phyloP scores from a whole-genome alignment of 2,113 vertebrate genomes.

The Hiodon alosoides region DNA sequence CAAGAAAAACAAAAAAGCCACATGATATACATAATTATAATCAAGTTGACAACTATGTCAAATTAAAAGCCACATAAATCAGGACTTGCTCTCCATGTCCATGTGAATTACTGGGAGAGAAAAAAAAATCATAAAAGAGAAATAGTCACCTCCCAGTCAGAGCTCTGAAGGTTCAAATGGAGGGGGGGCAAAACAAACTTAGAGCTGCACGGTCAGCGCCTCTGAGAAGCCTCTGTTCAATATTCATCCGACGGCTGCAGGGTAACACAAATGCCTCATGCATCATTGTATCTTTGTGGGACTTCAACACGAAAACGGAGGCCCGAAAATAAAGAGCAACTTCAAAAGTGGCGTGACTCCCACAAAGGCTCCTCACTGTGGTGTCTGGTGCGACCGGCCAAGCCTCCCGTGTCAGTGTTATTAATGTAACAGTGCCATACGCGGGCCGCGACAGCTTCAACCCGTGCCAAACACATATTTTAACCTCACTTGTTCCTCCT shows the following conservation, averaged over 20 bases:
- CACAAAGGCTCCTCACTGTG: slow-evolving; percentile 61
- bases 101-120: slow-evolving; percentile 3
- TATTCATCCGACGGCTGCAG: not conserved
- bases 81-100: slow-evolving; percentile 25
- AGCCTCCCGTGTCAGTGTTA: slow-evolving; percentile 68
- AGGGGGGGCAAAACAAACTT: slow-evolving; percentile 37
- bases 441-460: slow-evolving; percentile 56
- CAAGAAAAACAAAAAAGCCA: slow-evolving; percentile 39
- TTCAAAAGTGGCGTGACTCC: slow-evolving; percentile 54
- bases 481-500: slow-evolving; percentile 62
- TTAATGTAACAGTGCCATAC: slow-evolving; percentile 70
- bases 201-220: slow-evolving; percentile 31
- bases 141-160: slow-evolving; percentile 8
- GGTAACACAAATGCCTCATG: slow-evolving; percentile 1
- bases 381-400: slow-evolving; percentile 44
- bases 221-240: slow-evolving; percentile 16
- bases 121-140: not conserved
- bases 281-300: slow-evolving; percentile 45
- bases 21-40: slow-evolving; percentile 58
- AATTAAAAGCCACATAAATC: slow-evolving; percentile 48
- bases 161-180: slow-evolving; percentile 18
- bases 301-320: slow-evolving; percentile 50
- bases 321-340: slow-evolving; percentile 60
- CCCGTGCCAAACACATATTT: slow-evolving; percentile 73
- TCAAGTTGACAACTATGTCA: slow-evolving; percentile 53